These are phyloP conservation scores for Anaspis maculata DNA, from an alignment of 2,888 invertebrate species.

Conservation along the genomic window DNA sequence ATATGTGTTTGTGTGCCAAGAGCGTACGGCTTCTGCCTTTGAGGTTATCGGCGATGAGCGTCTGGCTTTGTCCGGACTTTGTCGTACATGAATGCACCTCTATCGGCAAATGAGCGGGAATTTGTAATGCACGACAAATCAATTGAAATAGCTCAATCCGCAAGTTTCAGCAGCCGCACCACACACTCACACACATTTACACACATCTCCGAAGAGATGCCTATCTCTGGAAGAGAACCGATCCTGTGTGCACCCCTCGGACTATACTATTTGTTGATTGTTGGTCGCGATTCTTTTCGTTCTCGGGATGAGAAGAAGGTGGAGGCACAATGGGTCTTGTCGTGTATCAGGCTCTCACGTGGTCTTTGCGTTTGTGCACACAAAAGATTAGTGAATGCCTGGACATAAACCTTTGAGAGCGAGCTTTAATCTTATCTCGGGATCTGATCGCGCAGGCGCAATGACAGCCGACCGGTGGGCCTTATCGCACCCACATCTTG, in stretches of 20 bases:
- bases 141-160: constrained; percentile 28
- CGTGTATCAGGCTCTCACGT: constrained; percentile 25
- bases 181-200: too few relatives aligned
- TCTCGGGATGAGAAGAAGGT: too few relatives aligned
- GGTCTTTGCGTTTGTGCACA: constrained; percentile 19
- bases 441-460: constrained; percentile 38
- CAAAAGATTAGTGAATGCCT: constrained; percentile 36
- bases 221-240: too few relatives aligned
- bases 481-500: constrained; percentile 24
- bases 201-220: constrained; percentile 23
- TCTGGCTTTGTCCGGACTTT: too few relatives aligned
- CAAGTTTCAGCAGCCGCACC: constrained; percentile 10
- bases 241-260: too few relatives aligned
- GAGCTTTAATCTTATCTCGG: constrained; percentile 31
- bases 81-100: background rate
- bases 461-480: constrained; percentile 26
- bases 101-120: constrained; percentile 16
- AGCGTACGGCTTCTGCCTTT: too few relatives aligned
- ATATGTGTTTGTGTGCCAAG: too few relatives aligned
- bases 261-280: too few relatives aligned
- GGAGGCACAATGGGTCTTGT: constrained; percentile 18
- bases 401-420: constrained; percentile 28
- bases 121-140: constrained; percentile 26
- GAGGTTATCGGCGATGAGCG: too few relatives aligned
- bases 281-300: too few relatives aligned